Evolutionary conservation across 2,888 invertebrate genomes (phyloP), one percentile per base, ranked within the genome.

Genomic region (Acrocera orbiculus): DNA sequence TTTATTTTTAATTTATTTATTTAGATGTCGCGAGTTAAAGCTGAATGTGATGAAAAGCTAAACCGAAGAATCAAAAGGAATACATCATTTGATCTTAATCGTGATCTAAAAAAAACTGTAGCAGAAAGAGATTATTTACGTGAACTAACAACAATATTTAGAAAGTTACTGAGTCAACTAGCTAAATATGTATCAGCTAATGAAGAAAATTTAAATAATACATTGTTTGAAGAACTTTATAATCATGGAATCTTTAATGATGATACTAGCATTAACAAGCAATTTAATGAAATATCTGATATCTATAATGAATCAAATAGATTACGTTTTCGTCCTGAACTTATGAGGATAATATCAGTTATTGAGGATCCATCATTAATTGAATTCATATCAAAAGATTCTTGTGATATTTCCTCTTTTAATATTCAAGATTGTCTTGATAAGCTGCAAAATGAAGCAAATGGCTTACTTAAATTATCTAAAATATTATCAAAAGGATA

Each of bases 141-240:
- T 40, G 73, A 71, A 40, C 66, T 76, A 33, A 74, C 76, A 17
- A 56, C 63, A 30, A 70, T 70, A 24, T 63, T 82, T 35, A 72
- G 76, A 44, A 66, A 67, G 41, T 66, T 75, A 19, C 65, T 83
- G 38, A 62, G 67, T 1, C 76, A 80, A 51, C 58, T 83, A 47
- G 68, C 76, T 28, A 73, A 73, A 49, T 82, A 79, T 56, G 76
- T 80, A 50, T 70, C 69, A 6, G 64, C 70, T 43, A 81, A 80
- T 31, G 83, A 83, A 53, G 76, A 78, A 50, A 82, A 82, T 54
- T 62, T 83, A 24, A 82, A 80, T 58, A 71, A 70, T 43, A 79
- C 78, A 10, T 59, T 83, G 30, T 67, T 78, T 0, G 73, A 71
- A 31, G 73, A 73, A 47, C 27, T 44, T 5, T 32, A 39, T n/a